Conservation (phyloP, 2,113 vertebrate genomes). For the Hypanus sabinus region DNA sequence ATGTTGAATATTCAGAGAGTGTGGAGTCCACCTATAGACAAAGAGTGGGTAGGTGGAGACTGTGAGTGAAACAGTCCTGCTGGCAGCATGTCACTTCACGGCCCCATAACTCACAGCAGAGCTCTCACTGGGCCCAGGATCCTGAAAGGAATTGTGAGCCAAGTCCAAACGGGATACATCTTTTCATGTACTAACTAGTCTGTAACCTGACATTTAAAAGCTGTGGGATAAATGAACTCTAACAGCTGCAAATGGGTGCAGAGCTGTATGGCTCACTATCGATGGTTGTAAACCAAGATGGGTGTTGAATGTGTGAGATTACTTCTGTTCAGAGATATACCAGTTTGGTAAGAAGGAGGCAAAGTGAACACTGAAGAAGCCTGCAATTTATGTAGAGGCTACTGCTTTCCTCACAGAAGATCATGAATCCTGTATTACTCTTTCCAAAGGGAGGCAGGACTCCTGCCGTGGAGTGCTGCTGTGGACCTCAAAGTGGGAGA, state of each 20-base stretch:
- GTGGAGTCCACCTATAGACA: too few relatives aligned
- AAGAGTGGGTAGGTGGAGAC: too few relatives aligned
- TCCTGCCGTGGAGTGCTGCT: not conserved
- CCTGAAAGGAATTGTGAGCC: not conserved
- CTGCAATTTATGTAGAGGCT: not conserved
- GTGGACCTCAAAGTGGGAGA: not conserved
- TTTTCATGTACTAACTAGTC: not conserved
- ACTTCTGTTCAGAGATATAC: not conserved
- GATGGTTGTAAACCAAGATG: not conserved
- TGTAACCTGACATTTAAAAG: not conserved
- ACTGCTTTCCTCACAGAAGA: not conserved
- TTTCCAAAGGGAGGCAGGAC: not conserved
- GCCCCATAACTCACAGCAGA: not conserved
- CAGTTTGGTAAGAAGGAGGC: not conserved
- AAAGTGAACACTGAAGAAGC: not conserved
- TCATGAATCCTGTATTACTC: not conserved
- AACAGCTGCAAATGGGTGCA: not conserved
- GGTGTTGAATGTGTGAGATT: not conserved
- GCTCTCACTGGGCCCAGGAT: not conserved
- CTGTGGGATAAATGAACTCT: not conserved
- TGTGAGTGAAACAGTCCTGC: too few relatives aligned
- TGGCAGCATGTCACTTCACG: too few relatives aligned
- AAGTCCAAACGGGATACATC: not conserved
- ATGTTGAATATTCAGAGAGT: too few relatives aligned
- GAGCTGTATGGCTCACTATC: not conserved